These are phyloP conservation scores for Rhamphomyia laevipes DNA, from an alignment of 2,888 invertebrate genomes.

Conservation along the genomic window DNA sequence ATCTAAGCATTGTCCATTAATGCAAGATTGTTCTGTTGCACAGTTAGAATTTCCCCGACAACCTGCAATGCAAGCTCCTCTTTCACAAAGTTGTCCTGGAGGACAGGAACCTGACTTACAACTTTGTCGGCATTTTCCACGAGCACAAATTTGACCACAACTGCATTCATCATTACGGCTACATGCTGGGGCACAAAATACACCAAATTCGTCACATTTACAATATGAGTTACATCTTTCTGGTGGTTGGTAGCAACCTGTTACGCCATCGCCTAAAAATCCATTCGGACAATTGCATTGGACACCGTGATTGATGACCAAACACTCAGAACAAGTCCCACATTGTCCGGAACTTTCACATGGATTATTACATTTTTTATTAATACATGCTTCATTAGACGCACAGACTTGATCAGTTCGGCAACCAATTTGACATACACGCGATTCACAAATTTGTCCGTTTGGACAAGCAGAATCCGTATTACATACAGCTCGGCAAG, in stretches of 20 bases:
- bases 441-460: conserved; percentile 77
- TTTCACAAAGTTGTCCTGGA: conserved; percentile 63
- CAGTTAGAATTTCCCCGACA: conserved; percentile 73
- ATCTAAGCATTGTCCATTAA: conserved; percentile 54
- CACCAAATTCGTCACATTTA: conserved; percentile 66
- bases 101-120: conserved; percentile 61
- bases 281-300: conserved; percentile 76
- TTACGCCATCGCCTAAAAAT: conserved; percentile 70
- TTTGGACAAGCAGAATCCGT: conserved; percentile 68
- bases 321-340: conserved; percentile 73
- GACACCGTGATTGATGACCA: conserved; percentile 70
- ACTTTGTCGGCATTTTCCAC: conserved; percentile 59
- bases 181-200: conserved; percentile 63
- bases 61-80: conserved; percentile 63
- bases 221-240: conserved; percentile 63
- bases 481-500: conserved; percentile 76
- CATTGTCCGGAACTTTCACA: conserved; percentile 63
- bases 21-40: conserved; percentile 61
- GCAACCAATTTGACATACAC: conserved; percentile 78
- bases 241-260: conserved; percentile 61
- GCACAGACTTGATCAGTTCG: conserved; percentile 71
- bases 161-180: conserved; percentile 54
- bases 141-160: conserved; percentile 68
- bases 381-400: conserved; percentile 63
- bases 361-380: conserved; percentile 69